phyloP scores from a whole-genome alignment of 2,888 invertebrate species.

The Drosophila parthenogenetica region DNA sequence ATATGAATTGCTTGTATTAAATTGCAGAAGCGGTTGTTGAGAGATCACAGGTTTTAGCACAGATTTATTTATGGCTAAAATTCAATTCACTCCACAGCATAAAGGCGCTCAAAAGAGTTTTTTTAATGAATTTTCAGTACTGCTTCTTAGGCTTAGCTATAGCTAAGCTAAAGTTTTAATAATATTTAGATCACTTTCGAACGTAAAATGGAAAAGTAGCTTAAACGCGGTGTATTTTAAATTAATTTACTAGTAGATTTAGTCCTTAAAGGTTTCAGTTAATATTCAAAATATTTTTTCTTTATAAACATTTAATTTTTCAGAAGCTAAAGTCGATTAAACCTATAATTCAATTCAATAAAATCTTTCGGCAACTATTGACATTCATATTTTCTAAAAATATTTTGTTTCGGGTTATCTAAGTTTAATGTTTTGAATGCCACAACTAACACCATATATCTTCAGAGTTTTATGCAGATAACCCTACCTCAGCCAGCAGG shows the following conservation, averaged over 20 bases:
- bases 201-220: too few species aligned
- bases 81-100: conserved; percentile 6
- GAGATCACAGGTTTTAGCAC: conserved; percentile 38
- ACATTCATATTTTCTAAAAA: background rate
- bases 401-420: background rate
- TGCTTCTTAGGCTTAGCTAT: background rate
- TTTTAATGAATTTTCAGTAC: background rate
- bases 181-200: too few species aligned
- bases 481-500: conserved; percentile 3
- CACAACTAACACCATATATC: conserved; percentile 6
- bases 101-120: background rate
- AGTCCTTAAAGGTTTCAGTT: too few species aligned
- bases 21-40: conserved; percentile 45
- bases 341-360: too few species aligned
- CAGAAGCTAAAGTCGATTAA: too few species aligned
- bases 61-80: conserved; percentile 37
- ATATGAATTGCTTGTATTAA: conserved; percentile 64
- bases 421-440: conserved; percentile 2
- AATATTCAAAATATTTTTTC: too few species aligned
- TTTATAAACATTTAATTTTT: too few species aligned
- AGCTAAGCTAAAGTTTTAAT: too few species aligned
- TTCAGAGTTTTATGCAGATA: conserved; percentile 2
- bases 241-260: too few species aligned
- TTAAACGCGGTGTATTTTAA: too few species aligned
- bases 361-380: background rate